A percentile compares a stretch with the other conserved stretches of the same genome.
phyloP scores from a whole-genome alignment of 2,888 invertebrate genomes.

The Pogonocherus hispidulus region DNA sequence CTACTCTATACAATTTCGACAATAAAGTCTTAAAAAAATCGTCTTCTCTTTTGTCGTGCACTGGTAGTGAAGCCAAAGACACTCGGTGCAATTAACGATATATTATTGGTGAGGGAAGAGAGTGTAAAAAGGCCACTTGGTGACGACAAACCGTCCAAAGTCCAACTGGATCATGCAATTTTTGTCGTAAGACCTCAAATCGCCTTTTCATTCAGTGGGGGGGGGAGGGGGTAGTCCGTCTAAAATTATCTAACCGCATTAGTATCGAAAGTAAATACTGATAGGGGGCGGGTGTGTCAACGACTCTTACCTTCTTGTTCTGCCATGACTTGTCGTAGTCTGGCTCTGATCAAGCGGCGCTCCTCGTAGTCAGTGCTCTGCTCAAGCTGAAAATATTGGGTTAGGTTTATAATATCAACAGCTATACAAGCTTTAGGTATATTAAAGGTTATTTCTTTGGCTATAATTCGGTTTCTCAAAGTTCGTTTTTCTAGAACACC shows the following conservation, averaged over 20 bases:
- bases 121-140: slow-evolving; percentile 6
- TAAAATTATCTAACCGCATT: slow-evolving; percentile 27
- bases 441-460: too few relatives aligned
- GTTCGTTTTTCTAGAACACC: too few relatives aligned
- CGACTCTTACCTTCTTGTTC: slow-evolving; percentile 82
- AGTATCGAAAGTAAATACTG: slow-evolving; percentile 3
- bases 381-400: slow-evolving; percentile 77
- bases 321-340: slow-evolving; percentile 87
- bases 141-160: slow-evolving; percentile 14
- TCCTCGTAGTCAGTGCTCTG: slow-evolving; percentile 90
- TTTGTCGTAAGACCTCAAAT: slow-evolving; percentile 20
- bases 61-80: neutral
- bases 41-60: neutral
- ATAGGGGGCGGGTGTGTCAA: neutral
- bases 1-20: too few relatives aligned
- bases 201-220: neutral
- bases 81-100: slow-evolving; percentile 8
- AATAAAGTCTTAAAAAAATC: too few relatives aligned
- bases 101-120: neutral
- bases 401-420: too few relatives aligned
- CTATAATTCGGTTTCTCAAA: too few relatives aligned
- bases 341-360: slow-evolving; percentile 83
- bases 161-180: neutral
- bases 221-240: slow-evolving; percentile 6
- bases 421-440: too few relatives aligned